Evolutionary conservation across 2,888 invertebrate genomes (phyloP), one percentile per base, ranked within the genome.

Genomic region (Labia minor): DNA sequence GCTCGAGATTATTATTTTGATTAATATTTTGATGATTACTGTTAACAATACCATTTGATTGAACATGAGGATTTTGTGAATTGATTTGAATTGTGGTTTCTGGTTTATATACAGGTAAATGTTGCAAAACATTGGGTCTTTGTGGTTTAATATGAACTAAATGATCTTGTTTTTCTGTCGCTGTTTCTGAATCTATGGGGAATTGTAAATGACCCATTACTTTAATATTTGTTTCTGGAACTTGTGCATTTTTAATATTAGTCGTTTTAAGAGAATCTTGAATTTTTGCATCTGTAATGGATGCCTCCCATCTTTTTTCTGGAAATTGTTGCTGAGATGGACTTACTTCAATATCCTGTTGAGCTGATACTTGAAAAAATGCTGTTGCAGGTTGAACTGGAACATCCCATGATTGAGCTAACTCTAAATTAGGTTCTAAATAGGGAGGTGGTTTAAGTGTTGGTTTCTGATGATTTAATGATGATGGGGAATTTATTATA

Each of bases 301-400:
- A 61, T 49, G 66, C 37, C 16, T 61, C 61, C 37, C 37, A 20
- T 14, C 61, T 26, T 19, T 65, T 64, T 11, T 64, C 64, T 64
- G 61, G 21, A 11, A 64, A 33, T 14, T 61, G 65, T 21, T 67
- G 64, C 4, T 63, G 49, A 20, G 67, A 65, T 14, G 61, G 64
- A 21, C 37, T 62, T 49, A 49, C 61, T 33, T 19, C 64, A 33
- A 21, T 61, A 21, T 64, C 64, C 1, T 66, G 64, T 10, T 66
- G 21, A n/a, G 49, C 4, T 3, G 49, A 49, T 10, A 49, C 49
- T 49, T 49, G 49, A 49, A 49, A 49, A 49, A 49, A 49, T 49
- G 49, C 49, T n/a, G 49, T 8, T 2, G 49, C 49, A n/a, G 49
- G 49, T 49, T 49, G 49, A 10, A 49, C 16, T 4, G 49, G 49